These are phyloP conservation scores for Copidosoma aretas DNA, from an alignment of 2,888 invertebrate genomes.

Conservation along the genomic window DNA sequence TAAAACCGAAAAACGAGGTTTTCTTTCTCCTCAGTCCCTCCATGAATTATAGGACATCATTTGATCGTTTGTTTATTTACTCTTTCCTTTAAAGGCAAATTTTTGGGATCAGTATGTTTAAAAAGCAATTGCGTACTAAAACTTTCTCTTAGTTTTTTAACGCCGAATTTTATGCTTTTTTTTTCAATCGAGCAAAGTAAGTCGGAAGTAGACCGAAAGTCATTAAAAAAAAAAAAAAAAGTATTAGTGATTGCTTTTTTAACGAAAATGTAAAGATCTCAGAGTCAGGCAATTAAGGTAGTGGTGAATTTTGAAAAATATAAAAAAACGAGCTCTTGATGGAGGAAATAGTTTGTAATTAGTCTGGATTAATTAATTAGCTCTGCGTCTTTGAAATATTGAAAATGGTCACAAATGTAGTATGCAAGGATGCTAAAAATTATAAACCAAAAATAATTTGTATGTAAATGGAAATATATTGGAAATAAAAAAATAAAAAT, in stretches of 20 bases:
- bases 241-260: background rate
- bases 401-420: slow-evolving; percentile 42
- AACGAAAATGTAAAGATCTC: slow-evolving; percentile 27
- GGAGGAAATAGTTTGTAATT: slow-evolving; percentile 43
- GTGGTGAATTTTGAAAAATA: slow-evolving; percentile 34
- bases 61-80: slow-evolving; percentile 20
- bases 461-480: background rate
- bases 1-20: slow-evolving; percentile 22
- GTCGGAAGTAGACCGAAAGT: background rate
- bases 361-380: slow-evolving; percentile 47
- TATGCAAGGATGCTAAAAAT: slow-evolving; percentile 20
- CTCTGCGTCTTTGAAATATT: slow-evolving; percentile 40
- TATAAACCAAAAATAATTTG: slow-evolving; percentile 2
- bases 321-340: slow-evolving; percentile 26
- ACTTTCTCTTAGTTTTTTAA: background rate
- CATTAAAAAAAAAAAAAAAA: background rate
- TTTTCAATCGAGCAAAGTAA: background rate
- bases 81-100: slow-evolving; percentile 17
- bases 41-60: slow-evolving; percentile 18
- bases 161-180: background rate
- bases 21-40: slow-evolving; percentile 6
- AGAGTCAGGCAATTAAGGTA: slow-evolving; percentile 51
- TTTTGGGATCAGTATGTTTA: background rate
- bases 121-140: background rate
- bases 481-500: background rate